These are phyloP conservation scores for Caenorhabditis uteleia DNA, from an alignment of 2,888 invertebrate genomes.

Conservation along the genomic window DNA sequence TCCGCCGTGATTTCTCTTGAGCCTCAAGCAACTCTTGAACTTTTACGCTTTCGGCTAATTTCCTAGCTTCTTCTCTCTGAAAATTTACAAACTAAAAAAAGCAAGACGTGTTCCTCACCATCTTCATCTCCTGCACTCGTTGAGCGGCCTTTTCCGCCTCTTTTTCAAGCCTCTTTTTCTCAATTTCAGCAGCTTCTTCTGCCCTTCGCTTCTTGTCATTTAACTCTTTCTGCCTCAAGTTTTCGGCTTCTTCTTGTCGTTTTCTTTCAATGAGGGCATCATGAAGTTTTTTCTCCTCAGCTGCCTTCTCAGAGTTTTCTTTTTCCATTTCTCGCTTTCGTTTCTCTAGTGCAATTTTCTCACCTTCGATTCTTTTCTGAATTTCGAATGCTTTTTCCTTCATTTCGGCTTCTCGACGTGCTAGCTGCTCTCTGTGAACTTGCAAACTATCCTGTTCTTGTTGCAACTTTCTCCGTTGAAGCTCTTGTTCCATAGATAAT, in stretches of 20 bases:
- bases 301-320: conserved; percentile 21
- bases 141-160: conserved; percentile 9
- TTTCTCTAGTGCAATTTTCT: conserved; percentile 20
- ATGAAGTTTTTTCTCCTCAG: conserved; percentile 20
- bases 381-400: conserved; percentile 37
- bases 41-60: too few species aligned
- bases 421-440: conserved; percentile 42
- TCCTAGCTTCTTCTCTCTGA: too few species aligned
- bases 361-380: conserved; percentile 24
- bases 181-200: conserved; percentile 18
- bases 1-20: too few species aligned
- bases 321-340: conserved; percentile 24
- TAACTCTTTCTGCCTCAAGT: conserved; percentile 12
- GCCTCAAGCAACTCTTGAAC: too few species aligned
- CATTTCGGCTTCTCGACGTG: conserved; percentile 37
- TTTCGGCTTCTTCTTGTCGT: conserved; percentile 21
- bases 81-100: too few species aligned
- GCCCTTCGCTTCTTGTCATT: conserved; percentile 11
- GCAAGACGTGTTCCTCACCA: conserved; percentile 1
- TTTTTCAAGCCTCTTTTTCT: conserved; percentile 13
- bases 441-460: conserved; percentile 4
- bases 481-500: conserved; percentile 43
- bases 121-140: conserved; percentile 7
- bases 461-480: conserved; percentile 8
- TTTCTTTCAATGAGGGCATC: conserved; percentile 11